Evolutionary conservation across 1,140 invertebrate species (phyloP).

Genomic region (Adoxophyes honmai): DNA sequence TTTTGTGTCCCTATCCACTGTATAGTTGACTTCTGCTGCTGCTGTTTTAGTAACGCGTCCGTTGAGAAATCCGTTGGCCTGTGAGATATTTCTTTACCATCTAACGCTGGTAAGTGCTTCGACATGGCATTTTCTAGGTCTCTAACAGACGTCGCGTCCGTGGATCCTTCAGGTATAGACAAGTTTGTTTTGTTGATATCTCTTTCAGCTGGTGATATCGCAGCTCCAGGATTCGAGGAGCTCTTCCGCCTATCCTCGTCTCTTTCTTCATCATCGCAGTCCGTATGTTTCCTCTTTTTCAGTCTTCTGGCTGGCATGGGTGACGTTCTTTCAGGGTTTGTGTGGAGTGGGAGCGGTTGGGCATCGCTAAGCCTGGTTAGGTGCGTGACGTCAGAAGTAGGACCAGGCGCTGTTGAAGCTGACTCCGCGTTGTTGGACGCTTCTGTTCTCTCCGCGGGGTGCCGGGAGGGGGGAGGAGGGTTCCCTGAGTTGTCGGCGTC

Average conservation of each 20-base stretch:
- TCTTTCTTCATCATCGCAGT: constrained; percentile 67
- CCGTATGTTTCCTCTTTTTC: constrained; percentile 70
- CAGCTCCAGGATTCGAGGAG: constrained; percentile 71
- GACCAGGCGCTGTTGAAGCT: constrained; percentile 49
- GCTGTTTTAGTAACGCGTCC: constrained; percentile 88
- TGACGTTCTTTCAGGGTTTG: constrained; percentile 65
- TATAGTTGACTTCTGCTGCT: constrained; percentile 91
- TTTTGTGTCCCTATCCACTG: constrained; percentile 94
- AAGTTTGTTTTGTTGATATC: constrained; percentile 64
- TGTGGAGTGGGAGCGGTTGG: constrained; percentile 65
- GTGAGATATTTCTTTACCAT: constrained; percentile 80
- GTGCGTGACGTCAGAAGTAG: constrained; percentile 66
- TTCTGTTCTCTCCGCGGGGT: constrained; percentile 57
- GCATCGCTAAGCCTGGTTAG: constrained; percentile 63
- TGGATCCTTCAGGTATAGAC: constrained; percentile 58
- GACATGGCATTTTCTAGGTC: constrained; percentile 98
- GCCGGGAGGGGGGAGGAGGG: constrained; percentile 61
- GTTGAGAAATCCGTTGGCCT: constrained; percentile 91
- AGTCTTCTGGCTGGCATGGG: constrained; percentile 70
- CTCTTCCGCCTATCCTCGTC: constrained; percentile 77
- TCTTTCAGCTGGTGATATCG: constrained; percentile 59
- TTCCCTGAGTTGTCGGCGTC: constrained; percentile 83
- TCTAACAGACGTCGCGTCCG: constrained; percentile 85
- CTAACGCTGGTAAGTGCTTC: constrained; percentile 88
- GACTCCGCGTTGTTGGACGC: constrained; percentile 51